Percentiles rank a stretch among this genome's conserved stretches.
Conservation (phyloP, 1,140 invertebrate genomes). For the Grapholita molesta region DNA sequence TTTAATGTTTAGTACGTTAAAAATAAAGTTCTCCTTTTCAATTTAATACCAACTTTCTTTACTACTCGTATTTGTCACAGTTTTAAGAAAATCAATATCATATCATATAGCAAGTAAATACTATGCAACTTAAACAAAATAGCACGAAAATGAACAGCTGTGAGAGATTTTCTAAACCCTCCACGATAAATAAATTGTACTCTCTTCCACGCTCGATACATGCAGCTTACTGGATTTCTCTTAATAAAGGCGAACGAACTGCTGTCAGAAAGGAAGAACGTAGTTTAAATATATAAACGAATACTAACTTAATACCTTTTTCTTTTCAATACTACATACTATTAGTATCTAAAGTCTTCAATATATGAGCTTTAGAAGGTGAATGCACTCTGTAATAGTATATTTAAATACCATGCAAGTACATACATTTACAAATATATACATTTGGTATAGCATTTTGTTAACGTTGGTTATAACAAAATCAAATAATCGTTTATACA, state of each 20-base stretch:
- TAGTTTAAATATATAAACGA: not conserved
- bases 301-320: not conserved
- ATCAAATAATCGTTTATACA: no score
- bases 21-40: no score
- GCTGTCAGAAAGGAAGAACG: not conserved
- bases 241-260: not conserved
- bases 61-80: no score
- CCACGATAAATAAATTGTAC: not conserved
- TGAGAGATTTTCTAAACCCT: not conserved
- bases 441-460: not conserved
- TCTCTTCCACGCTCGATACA: not conserved
- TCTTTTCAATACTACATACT: not conserved
- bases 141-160: not conserved
- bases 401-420: no score
- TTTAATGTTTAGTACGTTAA: no score
- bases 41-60: no score
- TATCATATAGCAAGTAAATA: no score
- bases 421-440: no score
- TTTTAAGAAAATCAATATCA: no score
- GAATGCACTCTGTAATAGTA: slow-evolving; percentile 1
- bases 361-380: not conserved
- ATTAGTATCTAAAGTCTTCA: not conserved
- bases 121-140: not conserved
- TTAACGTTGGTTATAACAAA: not conserved
- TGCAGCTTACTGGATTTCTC: slow-evolving; percentile 7